Evolutionary conservation across 2,888 invertebrate genomes (phyloP).

Genomic region (Mimas tiliae): DNA sequence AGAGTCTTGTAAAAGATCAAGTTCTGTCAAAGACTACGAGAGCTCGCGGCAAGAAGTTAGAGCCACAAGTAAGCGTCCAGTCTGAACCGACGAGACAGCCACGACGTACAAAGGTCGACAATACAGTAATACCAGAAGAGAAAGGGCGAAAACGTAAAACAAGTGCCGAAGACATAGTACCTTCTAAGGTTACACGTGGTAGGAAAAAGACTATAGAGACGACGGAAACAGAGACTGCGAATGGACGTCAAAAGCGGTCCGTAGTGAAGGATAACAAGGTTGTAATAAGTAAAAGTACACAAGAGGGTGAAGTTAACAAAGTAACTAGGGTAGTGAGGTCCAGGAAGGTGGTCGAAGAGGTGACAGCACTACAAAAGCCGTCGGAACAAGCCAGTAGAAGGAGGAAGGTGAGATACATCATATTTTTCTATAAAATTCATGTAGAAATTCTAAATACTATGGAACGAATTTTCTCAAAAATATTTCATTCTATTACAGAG

Average conservation of each 20-base stretch:
- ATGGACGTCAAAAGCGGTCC: constrained; percentile 30
- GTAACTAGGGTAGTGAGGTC: constrained; percentile 25
- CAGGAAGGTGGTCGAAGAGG: constrained; percentile 28
- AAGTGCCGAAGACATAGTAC: constrained; percentile 36
- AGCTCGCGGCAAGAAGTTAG: constrained; percentile 34
- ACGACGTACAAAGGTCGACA: constrained; percentile 33
- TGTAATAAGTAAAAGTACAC: constrained; percentile 22
- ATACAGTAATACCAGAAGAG: constrained; percentile 29
- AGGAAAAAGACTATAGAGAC: constrained; percentile 37
- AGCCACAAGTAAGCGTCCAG: constrained; percentile 38
- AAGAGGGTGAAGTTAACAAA: constrained; percentile 20
- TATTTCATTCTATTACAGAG: constrained; percentile 37
- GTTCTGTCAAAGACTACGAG: constrained; percentile 28
- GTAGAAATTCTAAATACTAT: not conserved
- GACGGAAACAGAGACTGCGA: constrained; percentile 27
- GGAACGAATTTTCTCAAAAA: not conserved
- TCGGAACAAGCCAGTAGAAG: constrained; percentile 36
- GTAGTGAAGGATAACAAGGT: constrained; percentile 26
- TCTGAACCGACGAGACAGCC: constrained; percentile 34
- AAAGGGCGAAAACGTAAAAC: constrained; percentile 47
- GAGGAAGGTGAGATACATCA: constrained; percentile 39
- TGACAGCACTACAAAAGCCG: constrained; percentile 11
- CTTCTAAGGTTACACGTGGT: constrained; percentile 41
- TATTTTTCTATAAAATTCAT: not conserved
- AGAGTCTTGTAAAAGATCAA: not conserved